Base-by-base conservation (phyloP, 2,113 vertebrate species). In the Aplodontia rufa region DNA sequence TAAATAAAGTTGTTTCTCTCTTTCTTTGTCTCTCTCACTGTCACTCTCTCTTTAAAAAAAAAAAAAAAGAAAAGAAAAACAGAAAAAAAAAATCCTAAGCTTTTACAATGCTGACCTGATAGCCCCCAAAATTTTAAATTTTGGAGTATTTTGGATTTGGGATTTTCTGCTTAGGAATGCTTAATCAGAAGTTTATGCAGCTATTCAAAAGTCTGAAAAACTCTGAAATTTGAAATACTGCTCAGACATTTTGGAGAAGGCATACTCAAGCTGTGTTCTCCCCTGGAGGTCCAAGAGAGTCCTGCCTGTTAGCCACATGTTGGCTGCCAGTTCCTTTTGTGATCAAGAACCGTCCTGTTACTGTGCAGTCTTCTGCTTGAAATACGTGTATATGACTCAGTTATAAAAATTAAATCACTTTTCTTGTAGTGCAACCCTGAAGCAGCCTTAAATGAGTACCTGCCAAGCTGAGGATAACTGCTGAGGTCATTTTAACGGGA, bases 401-500 rank as follows among this genome's bases (percentile, higher is more conserved):
- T 87, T 91, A 62, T 9, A 87, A 75, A 96, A 94, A 95, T 88
- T 71, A 87, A 66, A 85, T 82, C 91, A 81, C 26, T 82, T 85
- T 91, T 93, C 78, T 90, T 14, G 30, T 96, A 51, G 45, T 32
- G 7, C 64, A 83, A 79, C 82, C 86, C 49, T 85, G 80, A 95
- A 95, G n/a, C 58, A 42, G 49, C 26, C 42, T 24, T 69, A 79
- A 88, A 58, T 78, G 74, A 95, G 19, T 92, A 76, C 86, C 88
- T 79, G 58, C 94, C 85, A 94, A 93, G 53, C 86, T 68, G 86
- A 84, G 82, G 85, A 92, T 91, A 62, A 91, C 60, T 83, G 69
- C 26, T 96, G 83, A 95, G 78, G 76, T 96, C 89, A 91, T 86
- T 92, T 90, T 81, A 94, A 79, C 35, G 62, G 78, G 85, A 82